phyloP scores from a whole-genome alignment of 2,888 invertebrate genomes.

The Epinotia demarniana region DNA sequence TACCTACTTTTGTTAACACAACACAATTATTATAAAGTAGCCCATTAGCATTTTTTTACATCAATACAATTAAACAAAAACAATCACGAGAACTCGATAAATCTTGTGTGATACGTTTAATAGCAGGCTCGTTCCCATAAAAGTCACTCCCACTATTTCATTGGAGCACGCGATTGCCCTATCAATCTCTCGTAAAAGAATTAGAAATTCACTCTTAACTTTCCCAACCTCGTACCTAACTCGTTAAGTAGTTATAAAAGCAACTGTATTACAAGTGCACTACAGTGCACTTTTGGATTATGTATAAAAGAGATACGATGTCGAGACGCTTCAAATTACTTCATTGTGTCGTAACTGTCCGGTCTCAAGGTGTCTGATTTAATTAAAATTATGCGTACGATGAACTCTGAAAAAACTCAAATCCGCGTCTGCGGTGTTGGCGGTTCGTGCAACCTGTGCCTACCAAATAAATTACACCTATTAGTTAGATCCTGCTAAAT shows the following conservation, averaged over 20 bases:
- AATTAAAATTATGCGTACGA: slow-evolving; percentile 54
- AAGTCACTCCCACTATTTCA: slow-evolving; percentile 58
- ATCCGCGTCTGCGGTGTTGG: slow-evolving; percentile 33
- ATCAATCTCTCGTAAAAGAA: slow-evolving; percentile 63
- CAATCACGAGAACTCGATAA: slow-evolving; percentile 63
- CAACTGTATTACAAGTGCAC: not conserved
- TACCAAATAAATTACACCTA: not conserved
- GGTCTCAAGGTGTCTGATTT: slow-evolving; percentile 48
- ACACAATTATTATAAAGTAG: slow-evolving; percentile 43
- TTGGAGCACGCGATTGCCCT: slow-evolving; percentile 73
- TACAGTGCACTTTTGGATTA: not conserved
- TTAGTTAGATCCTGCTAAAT: not conserved
- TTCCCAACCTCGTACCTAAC: slow-evolving; percentile 29
- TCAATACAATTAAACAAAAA: slow-evolving; percentile 60
- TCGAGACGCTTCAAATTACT: slow-evolving; percentile 51
- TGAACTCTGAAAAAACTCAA: slow-evolving; percentile 50
- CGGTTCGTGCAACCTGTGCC: slow-evolving; percentile 10
- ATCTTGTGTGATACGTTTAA: slow-evolving; percentile 51
- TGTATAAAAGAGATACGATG: not conserved
- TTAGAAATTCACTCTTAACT: slow-evolving; percentile 27
- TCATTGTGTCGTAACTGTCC: slow-evolving; percentile 56
- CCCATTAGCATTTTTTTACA: slow-evolving; percentile 60
- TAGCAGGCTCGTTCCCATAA: slow-evolving; percentile 67
- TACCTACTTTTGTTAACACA: slow-evolving; percentile 30
- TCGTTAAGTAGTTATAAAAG: slow-evolving; percentile 56